These are phyloP conservation scores for Ctenoplectra terminalis DNA, from an alignment of 1,140 invertebrate species.

Conservation along the genomic window DNA sequence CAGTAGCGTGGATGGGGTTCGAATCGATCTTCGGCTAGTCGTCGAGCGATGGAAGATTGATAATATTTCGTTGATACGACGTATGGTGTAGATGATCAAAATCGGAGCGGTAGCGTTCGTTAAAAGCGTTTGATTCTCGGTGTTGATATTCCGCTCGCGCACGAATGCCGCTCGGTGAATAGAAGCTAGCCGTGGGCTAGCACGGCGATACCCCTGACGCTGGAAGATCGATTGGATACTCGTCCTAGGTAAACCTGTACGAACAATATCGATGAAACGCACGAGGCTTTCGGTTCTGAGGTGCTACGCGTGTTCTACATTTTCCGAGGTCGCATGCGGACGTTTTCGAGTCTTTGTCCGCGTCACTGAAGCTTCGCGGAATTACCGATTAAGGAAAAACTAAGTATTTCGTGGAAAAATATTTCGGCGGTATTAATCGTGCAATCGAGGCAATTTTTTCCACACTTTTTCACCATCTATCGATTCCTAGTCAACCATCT, in stretches of 20 bases:
- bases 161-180: conserved; percentile 71
- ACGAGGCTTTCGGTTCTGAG: conserved; percentile 42
- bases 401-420: conserved; percentile 10
- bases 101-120: conserved; percentile 57
- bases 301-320: conserved; percentile 38
- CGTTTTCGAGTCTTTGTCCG: conserved; percentile 21
- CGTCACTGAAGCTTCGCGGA: conserved; percentile 42
- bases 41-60: conserved; percentile 27
- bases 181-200: conserved; percentile 64
- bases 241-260: conserved; percentile 60
- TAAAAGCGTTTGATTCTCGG: conserved; percentile 76
- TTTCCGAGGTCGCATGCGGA: conserved; percentile 25
- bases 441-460: neutral
- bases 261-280: conserved; percentile 66
- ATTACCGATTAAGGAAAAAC: neutral
- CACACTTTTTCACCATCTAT: neutral
- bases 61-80: conserved; percentile 26
- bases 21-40: conserved; percentile 40
- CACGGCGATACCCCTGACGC: conserved; percentile 64
- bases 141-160: conserved; percentile 77
- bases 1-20: neutral
- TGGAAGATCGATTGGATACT: conserved; percentile 72
- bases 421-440: neutral
- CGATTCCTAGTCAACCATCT: neutral
- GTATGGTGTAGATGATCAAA: conserved; percentile 47